Conservation (phyloP, 2,888 invertebrate species). For the Patella depressa region DNA sequence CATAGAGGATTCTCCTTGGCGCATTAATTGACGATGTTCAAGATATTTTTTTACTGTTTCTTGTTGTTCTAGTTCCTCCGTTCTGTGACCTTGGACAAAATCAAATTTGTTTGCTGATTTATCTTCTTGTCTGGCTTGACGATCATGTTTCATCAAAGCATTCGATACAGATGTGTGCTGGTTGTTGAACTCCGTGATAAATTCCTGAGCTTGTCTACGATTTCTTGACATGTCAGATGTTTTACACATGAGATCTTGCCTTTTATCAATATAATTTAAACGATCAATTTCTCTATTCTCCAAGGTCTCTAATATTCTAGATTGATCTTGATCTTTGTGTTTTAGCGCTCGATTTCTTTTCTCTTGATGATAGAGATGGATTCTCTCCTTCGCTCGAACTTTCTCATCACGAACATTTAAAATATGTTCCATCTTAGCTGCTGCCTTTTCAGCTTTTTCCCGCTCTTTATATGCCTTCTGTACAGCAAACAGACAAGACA, state of each 20-base stretch:
- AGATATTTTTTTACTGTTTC: constrained; percentile 66
- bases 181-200: constrained; percentile 65
- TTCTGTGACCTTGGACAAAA: constrained; percentile 43
- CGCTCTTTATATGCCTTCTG: constrained; percentile 68
- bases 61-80: constrained; percentile 57
- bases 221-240: constrained; percentile 48
- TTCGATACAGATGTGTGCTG: constrained; percentile 70
- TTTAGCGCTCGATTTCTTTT: constrained; percentile 53
- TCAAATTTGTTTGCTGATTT: constrained; percentile 41
- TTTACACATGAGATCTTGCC: constrained; percentile 52
- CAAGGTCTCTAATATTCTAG: constrained; percentile 51
- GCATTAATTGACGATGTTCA: constrained; percentile 66
- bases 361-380: constrained; percentile 61
- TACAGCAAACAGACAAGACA: constrained; percentile 67
- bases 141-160: constrained; percentile 67
- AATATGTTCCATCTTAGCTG: constrained; percentile 61
- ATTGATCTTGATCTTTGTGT: constrained; percentile 56
- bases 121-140: constrained; percentile 62
- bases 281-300: constrained; percentile 59
- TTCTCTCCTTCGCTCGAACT: constrained; percentile 61
- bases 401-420: constrained; percentile 61
- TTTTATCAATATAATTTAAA: constrained; percentile 56
- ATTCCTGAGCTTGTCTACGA: constrained; percentile 55
- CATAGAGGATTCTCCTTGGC: constrained; percentile 66
- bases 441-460: constrained; percentile 61